Conservation (phyloP, 2,113 vertebrate species). For the Lophochroa leadbeateri region DNA sequence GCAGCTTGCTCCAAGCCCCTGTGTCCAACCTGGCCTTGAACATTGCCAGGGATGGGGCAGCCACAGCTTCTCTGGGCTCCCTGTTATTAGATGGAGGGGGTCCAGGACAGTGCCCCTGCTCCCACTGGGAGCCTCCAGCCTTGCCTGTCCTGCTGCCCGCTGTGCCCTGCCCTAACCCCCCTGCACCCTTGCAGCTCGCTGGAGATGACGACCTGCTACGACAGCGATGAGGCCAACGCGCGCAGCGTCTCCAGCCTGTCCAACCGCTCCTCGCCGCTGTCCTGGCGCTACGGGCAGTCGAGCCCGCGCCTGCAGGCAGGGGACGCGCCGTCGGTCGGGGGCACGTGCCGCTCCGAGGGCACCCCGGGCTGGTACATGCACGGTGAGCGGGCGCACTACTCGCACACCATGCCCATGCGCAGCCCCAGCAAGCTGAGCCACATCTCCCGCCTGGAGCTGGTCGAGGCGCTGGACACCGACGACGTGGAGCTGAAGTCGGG, state of each 20-base stretch:
- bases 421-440: conserved; percentile 86
- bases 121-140: not conserved
- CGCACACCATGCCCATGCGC: conserved; percentile 91
- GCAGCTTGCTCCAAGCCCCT: too few species aligned
- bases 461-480: conserved; percentile 80
- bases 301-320: conserved; percentile 94
- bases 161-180: not conserved
- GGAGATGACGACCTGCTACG: conserved; percentile 87
- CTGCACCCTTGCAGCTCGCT: conserved; percentile 75
- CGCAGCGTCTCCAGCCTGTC: conserved; percentile 91
- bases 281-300: conserved; percentile 93
- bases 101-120: rapidly evolving
- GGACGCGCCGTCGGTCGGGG: conserved; percentile 89
- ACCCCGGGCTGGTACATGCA: conserved; percentile 77
- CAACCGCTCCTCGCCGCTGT: conserved; percentile 92
- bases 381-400: conserved; percentile 82
- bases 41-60: not conserved
- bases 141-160: not conserved
- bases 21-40: not conserved
- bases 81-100: not conserved
- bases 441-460: conserved; percentile 86
- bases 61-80: not conserved
- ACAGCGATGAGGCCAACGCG: conserved; percentile 91
- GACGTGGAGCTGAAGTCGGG: conserved; percentile 89
- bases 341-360: conserved; percentile 80